Base-by-base conservation (phyloP, 1,140 invertebrate species). In the Apolygus lucorum region DNA sequence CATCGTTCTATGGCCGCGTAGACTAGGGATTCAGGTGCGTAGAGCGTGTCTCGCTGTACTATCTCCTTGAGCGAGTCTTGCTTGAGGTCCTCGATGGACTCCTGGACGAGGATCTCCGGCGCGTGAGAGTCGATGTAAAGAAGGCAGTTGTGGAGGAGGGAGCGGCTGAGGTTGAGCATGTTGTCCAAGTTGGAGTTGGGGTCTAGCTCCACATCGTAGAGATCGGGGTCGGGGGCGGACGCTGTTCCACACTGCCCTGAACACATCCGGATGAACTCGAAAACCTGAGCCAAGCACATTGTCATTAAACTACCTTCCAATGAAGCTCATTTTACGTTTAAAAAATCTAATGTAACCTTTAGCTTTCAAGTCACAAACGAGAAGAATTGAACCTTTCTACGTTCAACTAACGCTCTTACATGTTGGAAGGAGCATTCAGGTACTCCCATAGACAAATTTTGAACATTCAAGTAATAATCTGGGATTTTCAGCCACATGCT, bases 81-180 rank as follows among this genome's bases (percentile, higher is more conserved):
- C 28, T 82, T 82, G 1, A 90, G 76, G 70, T 88, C 87, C 75
- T 89, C 87, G 21, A 89, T 80, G 1, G 81, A 79, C 76, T 90
- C 88, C 63, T 87, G 85, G 0, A 73, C 76, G 0, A 90, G 78
- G 14, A 89, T 82, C 11, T 76, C 77, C 22, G 84, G 82, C 0
- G 87, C 85, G 67, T 86, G 76, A 0, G 81, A 77, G 74, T 90
- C 89, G 22, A 74, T 68, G 29, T 69, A 72, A 17, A 52, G 49
- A n/a, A 26, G n/a, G n/a, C 70, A 74, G 63, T 83, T 84, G 68
- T 81, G 78, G 0, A 87, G 78, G 0, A 90, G 78, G 27, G 81
- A 81, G 27, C 82, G 81, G 71, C 86, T 88, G 77, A 34, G 80
- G 77, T 68, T 81, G 77, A 68, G 78, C 78, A 75, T 76, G 0